Evolutionary conservation across 64 coral and sea anemone genomes (phyloP).

Genomic region (Porites australiensis): DNA sequence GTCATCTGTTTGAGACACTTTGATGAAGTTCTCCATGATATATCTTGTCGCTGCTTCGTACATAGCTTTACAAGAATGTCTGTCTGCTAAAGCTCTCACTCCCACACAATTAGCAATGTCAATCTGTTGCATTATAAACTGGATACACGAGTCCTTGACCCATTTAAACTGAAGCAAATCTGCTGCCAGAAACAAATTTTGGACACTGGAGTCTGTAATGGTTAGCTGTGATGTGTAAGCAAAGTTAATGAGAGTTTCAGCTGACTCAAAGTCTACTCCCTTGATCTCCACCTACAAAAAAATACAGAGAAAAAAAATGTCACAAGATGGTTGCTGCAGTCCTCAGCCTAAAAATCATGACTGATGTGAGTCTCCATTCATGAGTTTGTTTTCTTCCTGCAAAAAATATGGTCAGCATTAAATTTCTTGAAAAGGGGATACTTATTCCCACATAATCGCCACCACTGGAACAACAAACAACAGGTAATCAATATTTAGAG

Average conservation of each 20-base stretch:
- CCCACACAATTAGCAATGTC: constrained; percentile 89
- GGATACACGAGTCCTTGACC: constrained; percentile 88
- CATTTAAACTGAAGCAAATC: constrained; percentile 92
- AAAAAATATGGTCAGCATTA: not conserved
- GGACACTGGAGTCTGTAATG: constrained; percentile 90
- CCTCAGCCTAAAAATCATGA: too few relatives aligned
- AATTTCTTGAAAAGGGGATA: too few relatives aligned
- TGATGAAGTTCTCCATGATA: constrained; percentile 77
- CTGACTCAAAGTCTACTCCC: constrained; percentile 81
- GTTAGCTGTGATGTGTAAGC: constrained; percentile 84
- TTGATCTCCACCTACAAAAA: constrained; percentile 89
- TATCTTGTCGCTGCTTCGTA: constrained; percentile 70
- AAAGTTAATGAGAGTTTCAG: constrained; percentile 80
- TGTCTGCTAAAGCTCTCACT: constrained; percentile 85
- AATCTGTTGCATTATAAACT: constrained; percentile 90
- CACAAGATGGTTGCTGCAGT: too few relatives aligned
- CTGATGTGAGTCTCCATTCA: too few relatives aligned
- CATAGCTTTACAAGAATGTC: constrained; percentile 74
- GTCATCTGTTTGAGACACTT: constrained; percentile 84
- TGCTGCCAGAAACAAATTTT: constrained; percentile 90
- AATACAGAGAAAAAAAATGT: not conserved
- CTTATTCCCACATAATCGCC: too few relatives aligned
- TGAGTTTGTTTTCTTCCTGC: too few relatives aligned
- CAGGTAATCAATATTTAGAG: too few relatives aligned
- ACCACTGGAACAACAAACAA: too few relatives aligned